phyloP scores from a whole-genome alignment of 2,888 invertebrate genomes.

The Toxonevra muliebris region DNA sequence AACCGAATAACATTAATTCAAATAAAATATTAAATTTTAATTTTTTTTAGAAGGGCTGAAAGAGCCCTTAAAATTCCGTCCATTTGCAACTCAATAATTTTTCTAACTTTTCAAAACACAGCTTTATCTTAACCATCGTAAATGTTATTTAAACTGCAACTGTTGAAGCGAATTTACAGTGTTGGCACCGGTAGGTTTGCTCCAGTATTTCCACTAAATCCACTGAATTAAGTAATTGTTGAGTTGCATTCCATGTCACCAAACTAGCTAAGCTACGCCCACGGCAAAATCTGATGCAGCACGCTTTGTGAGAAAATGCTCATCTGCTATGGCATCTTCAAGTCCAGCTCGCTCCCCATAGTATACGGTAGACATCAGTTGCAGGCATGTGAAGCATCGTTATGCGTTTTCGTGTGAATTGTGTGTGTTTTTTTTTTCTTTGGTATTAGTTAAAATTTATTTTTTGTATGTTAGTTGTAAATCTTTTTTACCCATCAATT shows the following conservation, averaged over 20 bases:
- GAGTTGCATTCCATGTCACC: slow-evolving; percentile 47
- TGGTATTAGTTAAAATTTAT: no score
- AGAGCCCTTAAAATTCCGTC: no score
- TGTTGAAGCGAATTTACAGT: slow-evolving; percentile 51
- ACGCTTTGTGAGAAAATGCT: slow-evolving; percentile 50
- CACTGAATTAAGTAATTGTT: slow-evolving; percentile 1
- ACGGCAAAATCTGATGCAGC: slow-evolving; percentile 49
- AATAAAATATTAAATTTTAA: no score
- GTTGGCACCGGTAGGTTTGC: slow-evolving; percentile 24
- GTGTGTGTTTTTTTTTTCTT: no score
- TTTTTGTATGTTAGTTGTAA: no score
- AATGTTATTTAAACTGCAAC: slow-evolving; percentile 42
- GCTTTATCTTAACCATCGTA: slow-evolving; percentile 18
- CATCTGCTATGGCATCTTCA: slow-evolving; percentile 45
- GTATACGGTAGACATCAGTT: slow-evolving; percentile 44
- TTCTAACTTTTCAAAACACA: no score
- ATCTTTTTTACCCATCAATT: no score
- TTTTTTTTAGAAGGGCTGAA: no score
- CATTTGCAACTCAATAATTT: no score
- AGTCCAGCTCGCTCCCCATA: slow-evolving; percentile 44
- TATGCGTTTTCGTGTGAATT: no score
- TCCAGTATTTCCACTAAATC: slow-evolving; percentile 13
- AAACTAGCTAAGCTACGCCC: slow-evolving; percentile 51
- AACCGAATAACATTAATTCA: no score
- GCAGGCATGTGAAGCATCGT: slow-evolving; percentile 47